Evolutionary conservation across 1,140 invertebrate species (phyloP), one percentile per base, ranked within the genome.

Genomic region (Drosophila punjabiensis): DNA sequence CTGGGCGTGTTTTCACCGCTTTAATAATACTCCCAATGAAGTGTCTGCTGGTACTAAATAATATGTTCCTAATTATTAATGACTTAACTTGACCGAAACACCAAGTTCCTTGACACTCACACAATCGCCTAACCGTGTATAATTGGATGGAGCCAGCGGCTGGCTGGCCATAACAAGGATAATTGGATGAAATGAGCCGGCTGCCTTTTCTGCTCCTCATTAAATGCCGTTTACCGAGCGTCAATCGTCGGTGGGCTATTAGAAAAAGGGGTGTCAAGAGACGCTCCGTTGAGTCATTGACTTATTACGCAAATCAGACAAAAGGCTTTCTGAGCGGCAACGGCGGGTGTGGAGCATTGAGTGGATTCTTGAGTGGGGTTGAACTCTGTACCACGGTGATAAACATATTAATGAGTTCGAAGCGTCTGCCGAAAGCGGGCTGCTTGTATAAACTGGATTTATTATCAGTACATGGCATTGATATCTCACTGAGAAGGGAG

Each of bases 281-380:
- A 39, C 56, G 11, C 41, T 53, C 33, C 41, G 41, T 66, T 67
- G 68, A 80, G 68, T 80, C 77, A 88, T 79, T 90, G 86, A 89
- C 81, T 85, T 89, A 84, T 89, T 88, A 79, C 86, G 79, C 64
- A 89, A 88, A 88, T 88, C 77, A 69, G 63, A 88, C 81, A 88
- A 84, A 82, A 88, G 77, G 71, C 75, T 71, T 58, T 47, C 39
- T 30, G 58, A 33, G n/a, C 35, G 39, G 20, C 24, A 30, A 18
- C 13, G 14, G 20, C 10, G 28, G 48, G 8, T 5, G n/a, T 28
- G n/a, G 13, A 30, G 18, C 32, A 14, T 39, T 43, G 9, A 18
- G 33, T 47, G 47, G 52, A 28, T 24, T 20, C 53, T 37, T 33
- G 20, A 41, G 39, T 48, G 45, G 41, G 68, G 45, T 52, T 89